Percentiles rank a stretch among this genome's conserved stretches.
Evolutionary conservation across 23 tunicate genomes (phyloP).

Genomic region (Styela plicata): DNA sequence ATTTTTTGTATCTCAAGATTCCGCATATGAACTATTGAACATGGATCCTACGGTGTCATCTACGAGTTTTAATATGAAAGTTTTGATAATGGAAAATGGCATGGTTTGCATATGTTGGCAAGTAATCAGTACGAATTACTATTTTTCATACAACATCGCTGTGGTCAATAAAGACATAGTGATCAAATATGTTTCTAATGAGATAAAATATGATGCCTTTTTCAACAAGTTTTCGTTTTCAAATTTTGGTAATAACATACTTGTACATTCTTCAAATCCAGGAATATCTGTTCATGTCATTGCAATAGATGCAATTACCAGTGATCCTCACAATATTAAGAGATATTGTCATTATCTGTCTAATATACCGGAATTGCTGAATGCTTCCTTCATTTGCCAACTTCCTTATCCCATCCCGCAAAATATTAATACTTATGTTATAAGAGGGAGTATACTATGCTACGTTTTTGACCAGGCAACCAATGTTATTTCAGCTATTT

Average conservation of each 20-base stretch:
- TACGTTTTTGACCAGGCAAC: slow-evolving; percentile 6
- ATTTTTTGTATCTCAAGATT: not conserved
- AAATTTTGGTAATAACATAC: not conserved
- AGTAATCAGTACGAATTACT: slow-evolving; percentile 11
- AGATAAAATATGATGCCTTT: no score
- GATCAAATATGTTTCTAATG: not conserved
- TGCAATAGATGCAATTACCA: not conserved
- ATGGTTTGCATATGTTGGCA: slow-evolving; percentile 73
- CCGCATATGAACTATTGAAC: slow-evolving; percentile 15
- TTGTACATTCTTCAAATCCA: not conserved
- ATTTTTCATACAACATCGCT: not conserved
- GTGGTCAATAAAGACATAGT: slow-evolving; percentile 15
- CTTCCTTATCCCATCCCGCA: slow-evolving; percentile 3
- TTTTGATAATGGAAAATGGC: slow-evolving; percentile 40
- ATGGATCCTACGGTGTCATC: slow-evolving; percentile 59
- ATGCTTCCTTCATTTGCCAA: slow-evolving; percentile 6
- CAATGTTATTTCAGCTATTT: not conserved
- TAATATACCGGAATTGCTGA: not conserved
- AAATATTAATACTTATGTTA: not conserved
- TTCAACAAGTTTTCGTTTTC: not conserved
- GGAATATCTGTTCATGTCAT: slow-evolving; percentile 2
- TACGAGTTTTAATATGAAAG: slow-evolving; percentile 48
- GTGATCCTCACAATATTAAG: not conserved
- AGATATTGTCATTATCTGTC: slow-evolving; percentile 17
- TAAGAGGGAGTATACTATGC: not conserved